A percentile compares a stretch with the other conserved stretches of the same genome.
These are phyloP conservation scores for Coenonympha arcania DNA, from an alignment of 2,888 invertebrate genomes.

Conservation along the genomic window DNA sequence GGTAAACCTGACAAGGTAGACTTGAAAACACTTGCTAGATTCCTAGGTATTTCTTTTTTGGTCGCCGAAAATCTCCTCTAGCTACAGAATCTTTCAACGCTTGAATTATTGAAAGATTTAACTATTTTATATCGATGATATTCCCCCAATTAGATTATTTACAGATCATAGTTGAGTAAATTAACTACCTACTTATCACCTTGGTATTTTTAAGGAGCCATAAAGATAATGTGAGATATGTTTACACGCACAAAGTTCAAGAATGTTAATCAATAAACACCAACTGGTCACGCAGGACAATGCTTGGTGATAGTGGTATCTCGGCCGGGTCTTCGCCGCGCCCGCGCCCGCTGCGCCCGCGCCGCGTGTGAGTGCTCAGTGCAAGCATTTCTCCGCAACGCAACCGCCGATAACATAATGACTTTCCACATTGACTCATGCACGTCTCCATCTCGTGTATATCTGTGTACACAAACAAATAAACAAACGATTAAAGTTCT, in stretches of 20 bases:
- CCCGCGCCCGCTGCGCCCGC: too few species aligned
- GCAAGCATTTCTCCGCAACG: conserved; percentile 54
- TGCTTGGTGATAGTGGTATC: conserved; percentile 46
- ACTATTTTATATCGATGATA: too few species aligned
- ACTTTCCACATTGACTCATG: conserved; percentile 63
- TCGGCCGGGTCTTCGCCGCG: conserved; percentile 30
- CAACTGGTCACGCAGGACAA: conserved; percentile 45
- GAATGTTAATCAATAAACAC: conserved; percentile 55
- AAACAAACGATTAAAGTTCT: conserved; percentile 56
- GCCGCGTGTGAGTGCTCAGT: too few species aligned
- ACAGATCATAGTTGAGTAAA: not conserved
- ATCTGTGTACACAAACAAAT: conserved; percentile 40
- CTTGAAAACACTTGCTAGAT: too few species aligned
- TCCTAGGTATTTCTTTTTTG: too few species aligned
- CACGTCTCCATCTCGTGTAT: conserved; percentile 46
- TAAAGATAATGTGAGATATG: conserved; percentile 32
- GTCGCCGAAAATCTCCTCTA: not conserved
- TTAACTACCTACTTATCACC: conserved; percentile 11
- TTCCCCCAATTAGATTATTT: too few species aligned
- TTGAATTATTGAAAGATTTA: too few species aligned
- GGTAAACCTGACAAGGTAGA: too few species aligned
- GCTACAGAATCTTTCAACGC: too few species aligned
- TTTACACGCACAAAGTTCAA: conserved; percentile 52
- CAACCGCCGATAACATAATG: conserved; percentile 63
- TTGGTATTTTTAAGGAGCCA: conserved; percentile 32